A percentile compares a stretch with the other conserved stretches of the same genome.
Conservation (phyloP, 1,140 invertebrate genomes). For the Penaeus vannamei region DNA sequence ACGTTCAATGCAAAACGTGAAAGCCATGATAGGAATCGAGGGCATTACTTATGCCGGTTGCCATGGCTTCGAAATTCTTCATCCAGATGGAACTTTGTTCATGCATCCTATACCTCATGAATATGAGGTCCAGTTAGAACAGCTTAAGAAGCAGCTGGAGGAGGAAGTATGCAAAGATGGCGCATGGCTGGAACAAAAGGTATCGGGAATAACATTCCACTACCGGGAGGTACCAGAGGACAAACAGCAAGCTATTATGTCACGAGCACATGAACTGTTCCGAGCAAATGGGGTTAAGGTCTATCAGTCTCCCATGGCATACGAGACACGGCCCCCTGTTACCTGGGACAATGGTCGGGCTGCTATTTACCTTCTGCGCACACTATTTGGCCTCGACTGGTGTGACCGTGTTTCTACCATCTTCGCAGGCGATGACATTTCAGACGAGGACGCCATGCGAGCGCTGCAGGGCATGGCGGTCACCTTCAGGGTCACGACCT, state of each 20-base stretch:
- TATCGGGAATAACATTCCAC: slow-evolving; percentile 88
- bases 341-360: slow-evolving; percentile 93
- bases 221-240: slow-evolving; percentile 79
- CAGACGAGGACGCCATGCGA: slow-evolving; percentile 93
- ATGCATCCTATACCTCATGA: slow-evolving; percentile 91
- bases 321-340: slow-evolving; percentile 90
- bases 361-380: slow-evolving; percentile 90
- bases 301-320: slow-evolving; percentile 84
- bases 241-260: slow-evolving; percentile 77
- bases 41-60: slow-evolving; percentile 91
- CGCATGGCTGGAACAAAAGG: slow-evolving; percentile 94
- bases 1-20: slow-evolving; percentile 88
- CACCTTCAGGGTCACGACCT: slow-evolving; percentile 89
- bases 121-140: slow-evolving; percentile 84
- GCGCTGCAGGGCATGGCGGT: slow-evolving; percentile 85
- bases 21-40: slow-evolving; percentile 90
- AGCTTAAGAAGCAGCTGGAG: slow-evolving; percentile 84
- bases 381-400: slow-evolving; percentile 92
- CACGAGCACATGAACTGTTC: slow-evolving; percentile 81
- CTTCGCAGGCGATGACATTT: slow-evolving; percentile 90
- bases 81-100: slow-evolving; percentile 91
- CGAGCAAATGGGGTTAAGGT: slow-evolving; percentile 82
- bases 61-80: slow-evolving; percentile 89
- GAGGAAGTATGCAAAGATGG: slow-evolving; percentile 89
- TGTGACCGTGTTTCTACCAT: slow-evolving; percentile 91